Percentiles rank a stretch among this genome's conserved stretches.
phyloP scores from a whole-genome alignment of 2,113 vertebrate species.

The Poecilia latipinna region DNA sequence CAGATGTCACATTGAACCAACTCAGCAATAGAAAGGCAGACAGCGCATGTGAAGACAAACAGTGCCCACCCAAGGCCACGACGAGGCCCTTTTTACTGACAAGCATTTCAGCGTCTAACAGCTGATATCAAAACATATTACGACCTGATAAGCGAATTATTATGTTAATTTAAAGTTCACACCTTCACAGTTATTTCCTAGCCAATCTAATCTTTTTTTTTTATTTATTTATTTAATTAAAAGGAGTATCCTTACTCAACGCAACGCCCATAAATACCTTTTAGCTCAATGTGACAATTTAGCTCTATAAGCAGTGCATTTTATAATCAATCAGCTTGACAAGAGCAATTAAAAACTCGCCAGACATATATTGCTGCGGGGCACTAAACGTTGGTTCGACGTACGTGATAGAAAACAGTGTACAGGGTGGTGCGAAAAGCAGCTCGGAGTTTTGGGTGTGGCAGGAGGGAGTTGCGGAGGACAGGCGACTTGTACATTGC shows the following conservation, averaged over 20 bases:
- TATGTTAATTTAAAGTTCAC: not conserved
- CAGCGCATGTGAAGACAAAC: constrained; percentile 30
- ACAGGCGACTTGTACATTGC: constrained; percentile 35
- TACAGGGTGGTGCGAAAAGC: constrained; percentile 20
- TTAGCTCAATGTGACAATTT: not conserved
- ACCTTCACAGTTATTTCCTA: too few species aligned
- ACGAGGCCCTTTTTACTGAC: constrained; percentile 22
- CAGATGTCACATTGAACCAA: constrained; percentile 11
- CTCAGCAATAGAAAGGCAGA: not conserved
- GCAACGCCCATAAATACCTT: not conserved
- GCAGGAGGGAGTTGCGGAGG: constrained; percentile 55
- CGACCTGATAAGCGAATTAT: not conserved
- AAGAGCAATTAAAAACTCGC: constrained; percentile 43
- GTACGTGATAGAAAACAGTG: constrained; percentile 9
- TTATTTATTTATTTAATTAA: constrained; percentile 5
- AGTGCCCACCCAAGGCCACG: constrained; percentile 11
- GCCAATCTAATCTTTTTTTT: not conserved
- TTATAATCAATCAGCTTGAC: constrained; percentile 54
- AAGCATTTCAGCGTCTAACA: constrained; percentile 23
- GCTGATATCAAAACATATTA: constrained; percentile 25
- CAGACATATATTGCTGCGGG: constrained; percentile 36
- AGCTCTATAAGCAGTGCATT: constrained; percentile 7
- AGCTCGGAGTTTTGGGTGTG: constrained; percentile 75
- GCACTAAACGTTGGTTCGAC: constrained; percentile 7
- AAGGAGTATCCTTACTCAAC: not conserved